phyloP scores from a whole-genome alignment of 2,888 invertebrate genomes.

The Drosophila vallismaia region DNA sequence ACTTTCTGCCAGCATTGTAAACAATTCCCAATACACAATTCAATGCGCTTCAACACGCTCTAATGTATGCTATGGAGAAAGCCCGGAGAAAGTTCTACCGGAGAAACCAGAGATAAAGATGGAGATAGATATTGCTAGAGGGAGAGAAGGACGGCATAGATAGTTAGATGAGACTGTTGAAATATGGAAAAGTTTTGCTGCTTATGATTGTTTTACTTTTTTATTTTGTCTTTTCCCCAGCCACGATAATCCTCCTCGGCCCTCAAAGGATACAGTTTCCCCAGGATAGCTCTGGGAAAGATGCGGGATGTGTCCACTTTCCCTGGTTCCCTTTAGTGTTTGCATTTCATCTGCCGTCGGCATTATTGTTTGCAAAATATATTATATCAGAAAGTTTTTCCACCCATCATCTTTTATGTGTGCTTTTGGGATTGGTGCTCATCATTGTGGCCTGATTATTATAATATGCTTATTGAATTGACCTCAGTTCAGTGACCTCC shows the following conservation, averaged over 20 bases:
- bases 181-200: slow-evolving; percentile 54
- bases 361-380: slow-evolving; percentile 76
- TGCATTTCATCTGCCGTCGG: slow-evolving; percentile 71
- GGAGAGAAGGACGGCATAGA: slow-evolving; percentile 9
- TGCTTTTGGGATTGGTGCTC: slow-evolving; percentile 62
- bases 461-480: slow-evolving; percentile 71
- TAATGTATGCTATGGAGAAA: slow-evolving; percentile 73
- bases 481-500: slow-evolving; percentile 58
- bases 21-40: slow-evolving; percentile 78
- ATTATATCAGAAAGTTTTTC: slow-evolving; percentile 75
- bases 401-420: slow-evolving; percentile 45
- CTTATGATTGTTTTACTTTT: slow-evolving; percentile 76
- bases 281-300: slow-evolving; percentile 9
- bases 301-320: slow-evolving; percentile 16
- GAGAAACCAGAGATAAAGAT: background rate
- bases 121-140: background rate
- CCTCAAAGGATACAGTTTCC: slow-evolving; percentile 35
- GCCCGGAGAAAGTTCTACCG: slow-evolving; percentile 35
- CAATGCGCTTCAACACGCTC: slow-evolving; percentile 77
- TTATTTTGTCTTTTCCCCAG: slow-evolving; percentile 15
- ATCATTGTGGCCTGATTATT: slow-evolving; percentile 65
- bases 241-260: slow-evolving; percentile 31
- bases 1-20: slow-evolving; percentile 75
- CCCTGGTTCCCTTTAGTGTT: slow-evolving; percentile 39
- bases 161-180: slow-evolving; percentile 36